A percentile compares a stretch with the other conserved stretches of the same genome.
Evolutionary conservation across 2,113 vertebrate species (phyloP).

Genomic region (Dicaeum eximium): DNA sequence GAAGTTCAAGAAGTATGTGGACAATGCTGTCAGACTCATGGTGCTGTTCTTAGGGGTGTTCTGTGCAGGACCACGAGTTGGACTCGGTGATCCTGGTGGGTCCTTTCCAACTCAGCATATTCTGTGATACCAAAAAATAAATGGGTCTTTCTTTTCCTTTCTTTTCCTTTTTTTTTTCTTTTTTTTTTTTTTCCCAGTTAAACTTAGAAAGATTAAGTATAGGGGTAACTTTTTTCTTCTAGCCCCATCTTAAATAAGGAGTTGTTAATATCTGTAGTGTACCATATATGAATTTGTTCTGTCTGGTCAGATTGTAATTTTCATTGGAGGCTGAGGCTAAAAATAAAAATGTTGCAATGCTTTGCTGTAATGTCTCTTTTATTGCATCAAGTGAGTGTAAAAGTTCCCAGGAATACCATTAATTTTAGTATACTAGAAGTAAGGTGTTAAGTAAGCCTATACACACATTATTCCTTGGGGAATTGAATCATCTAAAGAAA

Average conservation of each 20-base stretch:
- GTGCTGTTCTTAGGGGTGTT: background rate
- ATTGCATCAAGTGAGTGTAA: background rate
- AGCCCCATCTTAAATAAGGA: background rate
- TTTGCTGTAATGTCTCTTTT: background rate
- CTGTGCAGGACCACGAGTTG: background rate
- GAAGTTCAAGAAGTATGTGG: background rate
- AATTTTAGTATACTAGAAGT: background rate
- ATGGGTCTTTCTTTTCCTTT: accelerated
- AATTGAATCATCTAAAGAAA: background rate
- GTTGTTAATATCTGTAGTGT: background rate
- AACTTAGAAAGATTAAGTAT: background rate
- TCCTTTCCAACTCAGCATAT: background rate
- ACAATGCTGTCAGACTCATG: background rate
- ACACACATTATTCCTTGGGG: background rate
- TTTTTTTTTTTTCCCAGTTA: background rate
- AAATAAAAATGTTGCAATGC: background rate
- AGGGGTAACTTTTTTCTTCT: background rate
- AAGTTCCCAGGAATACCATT: background rate
- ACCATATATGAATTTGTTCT: background rate
- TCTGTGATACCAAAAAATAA: background rate
- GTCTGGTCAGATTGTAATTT: background rate
- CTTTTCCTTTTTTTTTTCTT: accelerated
- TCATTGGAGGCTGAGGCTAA: background rate
- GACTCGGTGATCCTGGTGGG: accelerated
- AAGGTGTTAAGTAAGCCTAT: background rate